Base-by-base conservation (phyloP, 2,113 vertebrate species). In the Entomyzon cyanotis region DNA sequence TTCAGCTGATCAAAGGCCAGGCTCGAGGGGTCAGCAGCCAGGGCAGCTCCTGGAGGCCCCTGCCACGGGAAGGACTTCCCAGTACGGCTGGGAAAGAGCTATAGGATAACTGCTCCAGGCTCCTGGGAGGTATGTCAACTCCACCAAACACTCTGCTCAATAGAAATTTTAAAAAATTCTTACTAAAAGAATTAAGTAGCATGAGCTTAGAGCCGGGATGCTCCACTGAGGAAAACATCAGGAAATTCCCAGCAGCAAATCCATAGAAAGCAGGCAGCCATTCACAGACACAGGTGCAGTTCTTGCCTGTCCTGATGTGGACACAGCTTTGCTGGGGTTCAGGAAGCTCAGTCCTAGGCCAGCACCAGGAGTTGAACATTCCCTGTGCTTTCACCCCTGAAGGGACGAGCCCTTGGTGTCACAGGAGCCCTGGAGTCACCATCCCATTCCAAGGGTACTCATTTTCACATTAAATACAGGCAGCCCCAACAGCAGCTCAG, bases 381-480 rank as follows among this genome's bases (percentile, higher is more conserved):
- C 30, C 0, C 4, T 22, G 31, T 2, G 47, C 11, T 68, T 71
- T 23, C 5, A 7, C 1, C 3, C 6, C 60, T 10, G 16, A 41
- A 60, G 20, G 53, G 56, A 62, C 2, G 6, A 88, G 52, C 25
- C 41, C 30, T 30, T 1, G 2, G 23, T 9, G 37, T 4, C 31
- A 11, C 1, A 19, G 0, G 5, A 44, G 49, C 2, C 2, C 19
- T 15, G 1, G 46, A 59, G 50, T 11, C 15, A 11, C 25, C 41
- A 23, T 5, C 39, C 47, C 21, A 2, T 20, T 31, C n/a, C 74
- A 47, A 47, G 39, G 58, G 28, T 71, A 5, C 31, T n/a, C 42
- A 8, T 41, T 42, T 37, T 10, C 81, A 23, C 55, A 41, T 3
- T 60, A 55, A 35, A 12, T 0, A 16, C n/a, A 4, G 3, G 2